Percentiles rank a stretch among this genome's conserved stretches.
These are phyloP conservation scores for Rhagologus leucostigma DNA, from an alignment of 2,113 vertebrate species.

Conservation along the genomic window DNA sequence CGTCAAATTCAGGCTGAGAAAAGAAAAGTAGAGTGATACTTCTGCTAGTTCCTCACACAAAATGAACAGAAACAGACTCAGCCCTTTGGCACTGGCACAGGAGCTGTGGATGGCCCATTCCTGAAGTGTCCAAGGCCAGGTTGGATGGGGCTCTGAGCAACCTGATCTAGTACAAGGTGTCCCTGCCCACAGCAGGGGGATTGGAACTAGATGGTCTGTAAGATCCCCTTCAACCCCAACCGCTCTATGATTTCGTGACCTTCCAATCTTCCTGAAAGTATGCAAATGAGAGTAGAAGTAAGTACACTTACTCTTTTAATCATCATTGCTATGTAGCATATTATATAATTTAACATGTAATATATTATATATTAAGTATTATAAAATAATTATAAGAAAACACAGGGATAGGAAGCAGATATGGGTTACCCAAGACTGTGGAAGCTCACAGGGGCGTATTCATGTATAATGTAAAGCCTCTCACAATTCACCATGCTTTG, in stretches of 20 bases:
- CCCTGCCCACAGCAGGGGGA: rapidly evolving
- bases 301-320: neutral
- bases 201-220: neutral
- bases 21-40: neutral
- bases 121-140: neutral
- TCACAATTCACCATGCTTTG: neutral
- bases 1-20: neutral
- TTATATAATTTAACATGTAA: neutral
- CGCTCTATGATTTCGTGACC: neutral
- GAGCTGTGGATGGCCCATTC: neutral
- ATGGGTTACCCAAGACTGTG: neutral
- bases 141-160: neutral
- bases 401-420: neutral
- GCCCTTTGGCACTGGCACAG: neutral
- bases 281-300: neutral
- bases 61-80: neutral
- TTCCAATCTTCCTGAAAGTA: neutral
- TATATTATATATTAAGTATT: neutral
- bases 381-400: neutral
- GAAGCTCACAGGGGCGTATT: neutral
- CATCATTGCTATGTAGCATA: neutral
- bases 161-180: neutral
- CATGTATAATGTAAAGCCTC: neutral
- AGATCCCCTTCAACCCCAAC: neutral
- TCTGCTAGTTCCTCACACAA: neutral